Evolutionary conservation across 1,140 invertebrate genomes (phyloP), one percentile per base, ranked within the genome.

Genomic region (Tribolium madens): DNA sequence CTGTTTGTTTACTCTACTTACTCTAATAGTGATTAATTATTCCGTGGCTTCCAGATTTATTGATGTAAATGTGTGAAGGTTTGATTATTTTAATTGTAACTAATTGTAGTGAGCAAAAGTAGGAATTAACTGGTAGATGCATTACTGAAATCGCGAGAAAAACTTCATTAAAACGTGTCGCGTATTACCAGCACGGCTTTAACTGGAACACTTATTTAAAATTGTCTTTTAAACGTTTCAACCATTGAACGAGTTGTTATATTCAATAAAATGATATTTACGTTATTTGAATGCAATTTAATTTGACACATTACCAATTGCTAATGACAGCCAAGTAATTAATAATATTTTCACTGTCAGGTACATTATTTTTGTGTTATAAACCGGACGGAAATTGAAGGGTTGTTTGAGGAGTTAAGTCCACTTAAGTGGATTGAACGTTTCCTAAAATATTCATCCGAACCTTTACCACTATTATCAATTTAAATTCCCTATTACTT

Each of bases 401-500:
- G 57, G 57, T 64, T 64, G 57, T 64, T 64, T 64, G 57, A 64
- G 21, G 26, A 64, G 57, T 33, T 31, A 33, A 26, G 57, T 64
- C 26, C 31, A 64, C 57, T 26, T 31, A 9, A 18, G 57, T 64
- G 17, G 26, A 64, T 64, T 64, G n/a, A 33, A n/a, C 17, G 57
- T 21, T 64, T 36, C 21, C 57, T 33, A 33, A 33, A 33, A 64
- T 33, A 64, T 26, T 33, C 26, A 33, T 64, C 17, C 21, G 57
- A 64, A 36, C 57, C 26, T 64, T 64, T 42, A 26, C 52, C 52
- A 57, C 52, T 64, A 64, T 64, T 64, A 64, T 64, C 57, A 64
- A 64, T 64, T 64, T 33, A 64, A 64, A 64, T 64, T 64, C 57
- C 57, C 12, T 36, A 64, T 64, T 64, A 64, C 57, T 64, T 26